Percentiles rank a stretch among this genome's conserved stretches.
Conservation (phyloP, 2,113 vertebrate genomes). For the Tenrec ecaudatus region DNA sequence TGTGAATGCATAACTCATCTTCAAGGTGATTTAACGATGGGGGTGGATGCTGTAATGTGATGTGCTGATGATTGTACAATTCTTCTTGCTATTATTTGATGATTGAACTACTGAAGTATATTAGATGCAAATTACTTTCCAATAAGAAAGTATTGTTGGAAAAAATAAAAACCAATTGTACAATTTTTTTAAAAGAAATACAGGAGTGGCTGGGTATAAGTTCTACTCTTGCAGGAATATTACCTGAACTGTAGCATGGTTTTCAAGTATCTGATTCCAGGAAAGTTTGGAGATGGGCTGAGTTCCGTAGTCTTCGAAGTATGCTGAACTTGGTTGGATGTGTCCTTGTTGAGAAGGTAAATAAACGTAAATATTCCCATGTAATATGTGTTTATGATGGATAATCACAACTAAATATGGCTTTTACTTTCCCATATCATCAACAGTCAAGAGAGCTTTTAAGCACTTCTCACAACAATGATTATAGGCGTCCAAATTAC, state of each 20-base stretch:
- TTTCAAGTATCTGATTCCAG: neutral
- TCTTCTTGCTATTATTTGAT: too few relatives aligned
- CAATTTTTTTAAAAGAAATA: too few relatives aligned
- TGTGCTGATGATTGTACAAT: too few relatives aligned
- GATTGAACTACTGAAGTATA: too few relatives aligned
- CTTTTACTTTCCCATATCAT: neutral
- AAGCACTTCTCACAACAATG: neutral
- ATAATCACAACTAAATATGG: neutral
- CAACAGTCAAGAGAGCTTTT: neutral
- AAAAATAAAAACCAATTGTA: too few relatives aligned
- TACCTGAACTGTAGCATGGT: neutral
- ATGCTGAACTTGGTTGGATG: neutral
- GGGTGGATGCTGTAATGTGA: too few relatives aligned
- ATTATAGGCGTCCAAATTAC: neutral
- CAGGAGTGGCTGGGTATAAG: neutral
- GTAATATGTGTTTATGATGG: neutral
- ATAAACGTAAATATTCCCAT: neutral
- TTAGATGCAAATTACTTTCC: too few relatives aligned
- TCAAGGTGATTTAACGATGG: too few relatives aligned
- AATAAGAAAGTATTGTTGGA: too few relatives aligned
- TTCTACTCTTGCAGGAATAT: neutral
- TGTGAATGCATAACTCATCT: too few relatives aligned
- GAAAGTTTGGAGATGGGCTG: neutral
- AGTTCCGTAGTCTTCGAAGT: neutral
- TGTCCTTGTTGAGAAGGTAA: rapidly evolving